Percentiles rank a stretch among this genome's conserved stretches.
phyloP scores from a whole-genome alignment of 2,113 vertebrate species.

The Talpa occidentalis region DNA sequence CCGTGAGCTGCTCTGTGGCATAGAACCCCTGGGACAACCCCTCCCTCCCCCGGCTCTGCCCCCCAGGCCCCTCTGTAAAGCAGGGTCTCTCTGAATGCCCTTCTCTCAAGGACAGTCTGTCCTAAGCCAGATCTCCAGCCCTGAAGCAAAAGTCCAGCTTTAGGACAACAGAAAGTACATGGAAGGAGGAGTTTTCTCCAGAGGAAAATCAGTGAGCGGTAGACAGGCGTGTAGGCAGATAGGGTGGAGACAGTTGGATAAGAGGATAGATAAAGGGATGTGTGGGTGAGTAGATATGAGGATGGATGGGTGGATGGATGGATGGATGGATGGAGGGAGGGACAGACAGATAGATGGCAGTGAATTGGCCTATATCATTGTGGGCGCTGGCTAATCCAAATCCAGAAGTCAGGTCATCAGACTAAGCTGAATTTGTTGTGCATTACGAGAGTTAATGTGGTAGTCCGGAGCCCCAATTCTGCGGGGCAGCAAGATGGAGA shows the following conservation, averaged over 20 bases:
- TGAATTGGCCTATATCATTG: neutral
- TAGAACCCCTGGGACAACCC: neutral
- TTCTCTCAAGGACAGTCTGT: neutral
- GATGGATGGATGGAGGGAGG: neutral
- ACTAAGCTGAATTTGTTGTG: neutral
- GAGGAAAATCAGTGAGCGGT: neutral
- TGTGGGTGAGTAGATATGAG: neutral
- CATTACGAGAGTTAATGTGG: neutral
- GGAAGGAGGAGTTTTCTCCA: neutral
- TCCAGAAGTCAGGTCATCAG: too few species aligned
- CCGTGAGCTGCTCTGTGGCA: accelerated
- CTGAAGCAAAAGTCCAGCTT: neutral
- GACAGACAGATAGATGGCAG: neutral
- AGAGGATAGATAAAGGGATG: neutral
- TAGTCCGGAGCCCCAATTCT: neutral
- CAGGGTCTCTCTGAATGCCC: neutral
- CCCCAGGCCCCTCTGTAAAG: neutral
- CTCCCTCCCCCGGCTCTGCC: too few species aligned
- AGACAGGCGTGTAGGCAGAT: neutral
- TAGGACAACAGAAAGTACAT: neutral
- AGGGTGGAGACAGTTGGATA: neutral
- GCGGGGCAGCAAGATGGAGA: too few species aligned
- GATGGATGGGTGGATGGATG: neutral
- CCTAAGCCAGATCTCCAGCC: accelerated
- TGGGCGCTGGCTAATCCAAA: neutral